A percentile compares a stretch with the other conserved stretches of the same genome.
phyloP scores from a whole-genome alignment of 35 echinoderm and acorn worm species.

The Apostichopus californicus region DNA sequence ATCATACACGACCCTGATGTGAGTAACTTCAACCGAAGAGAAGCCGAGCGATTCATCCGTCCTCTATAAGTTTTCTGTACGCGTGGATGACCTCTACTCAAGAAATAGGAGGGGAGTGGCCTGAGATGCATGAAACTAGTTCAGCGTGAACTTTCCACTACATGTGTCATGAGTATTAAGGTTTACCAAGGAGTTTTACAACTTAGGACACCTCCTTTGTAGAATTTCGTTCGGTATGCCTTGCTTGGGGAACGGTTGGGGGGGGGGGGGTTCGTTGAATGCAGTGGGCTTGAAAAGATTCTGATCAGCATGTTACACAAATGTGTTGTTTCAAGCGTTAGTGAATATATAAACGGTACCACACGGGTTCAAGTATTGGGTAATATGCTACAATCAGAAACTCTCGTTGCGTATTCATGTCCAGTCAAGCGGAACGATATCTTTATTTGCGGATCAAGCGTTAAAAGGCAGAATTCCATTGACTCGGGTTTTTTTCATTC shows the following conservation, averaged over 20 bases:
- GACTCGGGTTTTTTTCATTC: background rate
- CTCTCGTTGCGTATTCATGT: background rate
- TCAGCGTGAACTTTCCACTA: background rate
- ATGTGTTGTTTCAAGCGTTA: too few species aligned
- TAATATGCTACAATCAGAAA: background rate
- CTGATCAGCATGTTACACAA: too few species aligned
- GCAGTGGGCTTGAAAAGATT: too few species aligned
- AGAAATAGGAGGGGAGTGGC: background rate
- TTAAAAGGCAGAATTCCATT: background rate
- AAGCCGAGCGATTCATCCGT: too few species aligned
- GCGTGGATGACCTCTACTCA: too few species aligned
- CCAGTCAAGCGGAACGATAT: background rate
- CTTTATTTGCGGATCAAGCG: background rate
- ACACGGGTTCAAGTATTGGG: slow-evolving; percentile 2
- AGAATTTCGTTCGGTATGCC: too few species aligned
- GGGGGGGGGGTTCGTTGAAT: too few species aligned
- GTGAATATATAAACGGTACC: background rate
- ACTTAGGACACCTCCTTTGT: too few species aligned
- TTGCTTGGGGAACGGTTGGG: too few species aligned
- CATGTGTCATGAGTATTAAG: background rate
- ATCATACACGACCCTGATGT: too few species aligned
- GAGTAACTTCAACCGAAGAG: too few species aligned
- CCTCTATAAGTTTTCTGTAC: too few species aligned
- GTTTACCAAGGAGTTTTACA: background rate
- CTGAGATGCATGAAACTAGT: background rate